A percentile compares a stretch with the other conserved stretches of the same genome.
Conservation (phyloP, 2,888 invertebrate genomes). For the Cantharis flavilabris region DNA sequence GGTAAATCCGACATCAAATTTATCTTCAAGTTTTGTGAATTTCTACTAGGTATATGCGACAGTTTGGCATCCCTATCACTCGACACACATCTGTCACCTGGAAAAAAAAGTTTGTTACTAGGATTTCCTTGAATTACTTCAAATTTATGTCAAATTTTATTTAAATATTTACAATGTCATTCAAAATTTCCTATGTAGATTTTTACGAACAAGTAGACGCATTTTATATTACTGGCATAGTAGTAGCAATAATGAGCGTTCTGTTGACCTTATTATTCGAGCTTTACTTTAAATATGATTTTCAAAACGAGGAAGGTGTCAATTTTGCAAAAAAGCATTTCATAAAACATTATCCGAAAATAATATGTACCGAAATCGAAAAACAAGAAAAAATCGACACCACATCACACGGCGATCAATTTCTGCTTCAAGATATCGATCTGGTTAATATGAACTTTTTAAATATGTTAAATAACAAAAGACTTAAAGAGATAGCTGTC, state of each 20-base stretch:
- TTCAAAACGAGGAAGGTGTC: background rate
- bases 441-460: slow-evolving; percentile 81
- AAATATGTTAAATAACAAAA: slow-evolving; percentile 72
- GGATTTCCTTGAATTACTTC: background rate
- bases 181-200: background rate
- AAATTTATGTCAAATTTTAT: background rate
- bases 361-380: background rate
- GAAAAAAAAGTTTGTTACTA: too few relatives aligned
- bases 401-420: background rate
- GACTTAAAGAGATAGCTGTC: slow-evolving; percentile 79
- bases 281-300: background rate
- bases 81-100: too few relatives aligned
- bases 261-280: background rate
- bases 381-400: background rate
- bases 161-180: background rate
- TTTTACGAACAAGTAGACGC: background rate
- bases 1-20: too few relatives aligned
- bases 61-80: too few relatives aligned
- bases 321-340: background rate
- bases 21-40: too few relatives aligned
- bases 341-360: background rate
- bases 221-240: background rate
- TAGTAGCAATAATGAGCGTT: background rate
- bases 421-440: slow-evolving; percentile 65
- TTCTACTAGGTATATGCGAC: too few relatives aligned